Base-by-base conservation (phyloP, 2,888 invertebrate species). In the Lacanobia wlatinum region DNA sequence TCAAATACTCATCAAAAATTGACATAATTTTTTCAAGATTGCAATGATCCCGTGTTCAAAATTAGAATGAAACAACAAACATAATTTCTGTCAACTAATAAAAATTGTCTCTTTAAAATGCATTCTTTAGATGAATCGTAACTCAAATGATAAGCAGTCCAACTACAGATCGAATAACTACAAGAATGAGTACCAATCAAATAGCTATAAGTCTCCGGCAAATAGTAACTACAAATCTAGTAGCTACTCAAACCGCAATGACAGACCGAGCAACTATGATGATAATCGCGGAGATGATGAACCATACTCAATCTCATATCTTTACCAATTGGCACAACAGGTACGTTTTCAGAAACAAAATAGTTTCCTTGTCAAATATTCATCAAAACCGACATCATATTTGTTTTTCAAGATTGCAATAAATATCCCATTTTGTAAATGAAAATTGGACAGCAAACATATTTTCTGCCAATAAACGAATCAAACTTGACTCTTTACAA, bases 301-400 rank as follows among this genome's bases (percentile, higher is more conserved):
- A 16, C 16, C 66, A 7, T 73, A 80, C 23, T 55, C 86, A 16
- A 68, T 75, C 43, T 14, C 62, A 14, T 75, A 76, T 63, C 82
- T 84, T 56, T 72, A 72, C 28, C 75, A 77, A 66, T 56, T 86
- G 64, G 76, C 67, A 28, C 64, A 81, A 50, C 56, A 84, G 84
- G 84, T 86, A 71, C 60, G 16, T 8, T 53, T 53, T 48, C 5
- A 46, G 12, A 40, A 40, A 55, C 16, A 8, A 16, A 38, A 38
- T 38, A 34, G 6, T 55, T 55, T 55, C 9, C 7, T 14, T 12
- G 9, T 38, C 12, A 21, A n/a, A 21, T 1, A 10, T 10, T 5
- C 12, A 21, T 43, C 43, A 43, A 14, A 43, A 14, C 43, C 6
- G 43, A 43, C 4, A 14, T 43, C 43, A 43, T 1, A 4, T 43